These are phyloP conservation scores for Genyomyrus donnyi DNA, from an alignment of 2,113 vertebrate species.

Conservation along the genomic window DNA sequence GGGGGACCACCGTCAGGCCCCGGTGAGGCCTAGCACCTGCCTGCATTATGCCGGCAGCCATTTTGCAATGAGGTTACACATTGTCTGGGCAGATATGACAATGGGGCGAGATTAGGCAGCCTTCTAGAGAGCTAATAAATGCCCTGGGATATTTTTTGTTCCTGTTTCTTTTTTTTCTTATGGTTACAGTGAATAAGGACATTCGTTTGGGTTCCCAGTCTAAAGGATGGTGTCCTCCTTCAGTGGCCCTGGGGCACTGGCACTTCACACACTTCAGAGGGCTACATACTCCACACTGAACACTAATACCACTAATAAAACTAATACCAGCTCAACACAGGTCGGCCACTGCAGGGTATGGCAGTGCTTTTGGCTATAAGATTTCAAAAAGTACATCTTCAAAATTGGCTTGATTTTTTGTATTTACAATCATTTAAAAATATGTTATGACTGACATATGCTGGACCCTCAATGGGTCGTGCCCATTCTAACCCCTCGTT, in stretches of 20 bases:
- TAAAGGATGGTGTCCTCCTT: neutral
- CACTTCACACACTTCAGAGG: neutral
- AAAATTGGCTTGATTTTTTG: neutral
- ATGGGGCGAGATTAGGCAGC: neutral
- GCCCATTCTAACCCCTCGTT: neutral
- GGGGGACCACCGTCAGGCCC: neutral
- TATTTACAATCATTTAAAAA: neutral
- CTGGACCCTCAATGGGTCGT: neutral
- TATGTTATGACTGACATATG: neutral
- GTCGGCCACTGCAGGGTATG: neutral
- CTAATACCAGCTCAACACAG: neutral
- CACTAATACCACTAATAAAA: neutral
- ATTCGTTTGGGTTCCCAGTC: neutral
- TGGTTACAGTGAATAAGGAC: neutral
- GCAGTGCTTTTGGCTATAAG: neutral
- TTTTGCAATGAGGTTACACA: neutral
- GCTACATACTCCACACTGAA: neutral
- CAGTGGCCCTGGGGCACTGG: neutral
- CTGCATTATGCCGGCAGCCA: neutral
- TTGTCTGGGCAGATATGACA: neutral
- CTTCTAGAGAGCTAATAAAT: neutral
- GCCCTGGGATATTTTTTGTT: neutral
- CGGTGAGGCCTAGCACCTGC: neutral
- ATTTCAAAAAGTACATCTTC: neutral
- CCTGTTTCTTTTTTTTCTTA: neutral